These are phyloP conservation scores for Calameuta pallipes DNA, from an alignment of 2,888 invertebrate species.

Conservation along the genomic window DNA sequence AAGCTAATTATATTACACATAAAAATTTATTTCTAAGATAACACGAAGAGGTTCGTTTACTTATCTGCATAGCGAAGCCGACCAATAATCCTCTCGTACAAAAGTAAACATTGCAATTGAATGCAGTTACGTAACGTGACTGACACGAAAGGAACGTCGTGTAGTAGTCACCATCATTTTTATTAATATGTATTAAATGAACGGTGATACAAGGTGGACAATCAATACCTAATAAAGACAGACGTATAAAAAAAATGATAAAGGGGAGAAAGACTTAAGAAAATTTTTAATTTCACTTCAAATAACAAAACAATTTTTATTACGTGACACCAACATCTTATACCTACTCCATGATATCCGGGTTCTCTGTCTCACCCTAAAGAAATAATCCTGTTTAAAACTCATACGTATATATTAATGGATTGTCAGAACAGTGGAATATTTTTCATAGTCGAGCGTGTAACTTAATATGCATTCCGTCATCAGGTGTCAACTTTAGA, in stretches of 20 bases:
- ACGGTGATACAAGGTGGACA: neutral
- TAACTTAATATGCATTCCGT: neutral
- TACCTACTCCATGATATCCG: neutral
- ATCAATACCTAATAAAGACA: neutral
- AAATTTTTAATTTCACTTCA: neutral
- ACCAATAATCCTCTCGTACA: neutral
- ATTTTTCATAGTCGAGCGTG: neutral
- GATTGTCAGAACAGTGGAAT: neutral
- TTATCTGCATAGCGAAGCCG: neutral
- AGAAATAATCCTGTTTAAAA: too few relatives aligned
- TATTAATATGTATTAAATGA: too few relatives aligned
- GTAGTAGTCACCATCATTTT: neutral
- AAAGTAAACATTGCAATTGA: neutral
- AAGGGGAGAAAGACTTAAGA: neutral
- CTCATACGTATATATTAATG: too few relatives aligned
- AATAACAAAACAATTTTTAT: neutral
- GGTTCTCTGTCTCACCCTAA: neutral
- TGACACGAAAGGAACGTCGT: neutral
- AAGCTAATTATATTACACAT: neutral
- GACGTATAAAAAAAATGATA: neutral
- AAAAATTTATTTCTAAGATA: neutral
- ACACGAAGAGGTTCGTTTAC: neutral
- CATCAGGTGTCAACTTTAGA: neutral
- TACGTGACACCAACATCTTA: neutral
- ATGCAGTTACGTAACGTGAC: neutral